Evolutionary conservation across 2,888 invertebrate genomes (phyloP), one percentile per base, ranked within the genome.

Genomic region (Hedychridium roseum): DNA sequence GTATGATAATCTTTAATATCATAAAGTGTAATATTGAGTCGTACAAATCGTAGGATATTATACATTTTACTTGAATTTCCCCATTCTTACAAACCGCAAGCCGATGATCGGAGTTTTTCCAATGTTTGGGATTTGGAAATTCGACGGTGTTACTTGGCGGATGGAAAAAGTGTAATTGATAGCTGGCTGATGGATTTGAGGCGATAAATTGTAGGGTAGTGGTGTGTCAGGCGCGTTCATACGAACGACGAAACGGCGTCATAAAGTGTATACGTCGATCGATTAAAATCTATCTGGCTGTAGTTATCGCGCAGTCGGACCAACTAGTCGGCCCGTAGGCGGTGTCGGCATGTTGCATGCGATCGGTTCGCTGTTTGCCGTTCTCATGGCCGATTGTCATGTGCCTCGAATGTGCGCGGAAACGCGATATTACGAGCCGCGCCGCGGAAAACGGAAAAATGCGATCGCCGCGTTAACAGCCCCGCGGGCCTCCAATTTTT

Each of bases 211-310:
- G 27, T 5, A 38, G 20, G 12, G 20, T 36, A 15, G 18, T 15
- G 20, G 20, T 28, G 28, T 30, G 36, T 20, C 43, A 36, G 18
- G 21, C 21, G n/a, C 36, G 30, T 43, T 43, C 36, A 36, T 28
- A 20, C 28, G 30, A 23, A 17, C 43, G 30, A 30, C 23, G 43
- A 36, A 43, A 30, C 35, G 28, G n/a, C 12, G 36, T 30, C 18
- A 28, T 36, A 36, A 43, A 43, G 28, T 36, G 30, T 28, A 43
- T 21, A 20, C 40, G 21, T 28, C 18, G 43, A 36, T 43, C 43
- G 36, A 36, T 43, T 36, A 36, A 43, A 43, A 36, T 36, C 32
- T 20, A 30, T 38, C 27, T 16, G 12, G n/a, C 17, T 16, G 16
- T 38, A 38, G 38, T 38, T 38, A 27, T 36, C n/a, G 27, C 12